Evolutionary conservation across 2,113 vertebrate species (phyloP).

Genomic region (Chlamydotis undulata): DNA sequence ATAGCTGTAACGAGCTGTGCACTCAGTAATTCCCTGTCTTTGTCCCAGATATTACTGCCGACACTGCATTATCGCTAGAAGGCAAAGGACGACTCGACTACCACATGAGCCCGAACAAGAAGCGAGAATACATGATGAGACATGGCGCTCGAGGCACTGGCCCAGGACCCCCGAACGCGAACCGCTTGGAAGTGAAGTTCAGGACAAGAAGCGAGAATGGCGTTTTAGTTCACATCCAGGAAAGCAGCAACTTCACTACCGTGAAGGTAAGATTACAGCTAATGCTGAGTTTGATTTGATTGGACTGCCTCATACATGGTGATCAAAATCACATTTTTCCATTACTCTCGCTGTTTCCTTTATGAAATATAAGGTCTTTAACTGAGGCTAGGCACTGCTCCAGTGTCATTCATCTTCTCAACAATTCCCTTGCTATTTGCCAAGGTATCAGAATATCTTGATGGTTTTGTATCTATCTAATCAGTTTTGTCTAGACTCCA

Average conservation of each 20-base stretch:
- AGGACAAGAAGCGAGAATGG: conserved; percentile 92
- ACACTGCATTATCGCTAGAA: conserved; percentile 91
- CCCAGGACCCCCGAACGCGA: conserved; percentile 24
- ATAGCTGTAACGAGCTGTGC: accelerated
- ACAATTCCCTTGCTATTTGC: conserved; percentile 54
- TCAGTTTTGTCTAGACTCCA: conserved; percentile 67
- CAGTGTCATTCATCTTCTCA: conserved; percentile 73
- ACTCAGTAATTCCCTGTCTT: neutral
- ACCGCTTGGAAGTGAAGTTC: conserved; percentile 91
- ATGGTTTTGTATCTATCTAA: conserved; percentile 70
- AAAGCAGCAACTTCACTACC: conserved; percentile 95
- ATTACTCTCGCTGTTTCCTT: conserved; percentile 56
- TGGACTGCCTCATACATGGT: neutral
- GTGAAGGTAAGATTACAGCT: conserved; percentile 82
- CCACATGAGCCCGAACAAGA: conserved; percentile 84
- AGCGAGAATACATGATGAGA: conserved; percentile 84
- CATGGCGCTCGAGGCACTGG: conserved; percentile 43
- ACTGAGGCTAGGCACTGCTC: conserved; percentile 69
- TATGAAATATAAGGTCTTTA: conserved; percentile 58
- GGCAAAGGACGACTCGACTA: conserved; percentile 92
- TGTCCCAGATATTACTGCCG: conserved; percentile 84
- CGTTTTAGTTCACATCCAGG: conserved; percentile 88
- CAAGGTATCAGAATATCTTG: conserved; percentile 65
- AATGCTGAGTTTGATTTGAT: neutral
- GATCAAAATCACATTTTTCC: conserved; percentile 50